These are phyloP conservation scores for Oligia fasciuncula DNA, from an alignment of 2,888 invertebrate genomes.

Conservation along the genomic window DNA sequence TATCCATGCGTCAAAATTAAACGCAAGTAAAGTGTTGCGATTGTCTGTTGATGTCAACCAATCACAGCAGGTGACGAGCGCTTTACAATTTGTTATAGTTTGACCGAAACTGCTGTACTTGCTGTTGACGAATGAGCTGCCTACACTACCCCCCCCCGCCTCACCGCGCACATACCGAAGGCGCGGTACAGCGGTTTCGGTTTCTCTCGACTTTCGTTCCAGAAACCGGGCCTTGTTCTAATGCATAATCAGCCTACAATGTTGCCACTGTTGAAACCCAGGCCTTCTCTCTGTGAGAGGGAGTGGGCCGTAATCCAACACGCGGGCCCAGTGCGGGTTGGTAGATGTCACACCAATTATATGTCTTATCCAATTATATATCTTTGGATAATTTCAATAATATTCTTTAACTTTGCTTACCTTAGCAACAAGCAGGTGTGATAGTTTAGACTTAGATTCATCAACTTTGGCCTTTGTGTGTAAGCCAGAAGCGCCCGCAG, in stretches of 20 bases:
- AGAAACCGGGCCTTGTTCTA: not conserved
- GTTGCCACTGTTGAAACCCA: not conserved
- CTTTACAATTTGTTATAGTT: not conserved
- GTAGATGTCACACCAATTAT: not conserved
- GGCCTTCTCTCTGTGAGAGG: not conserved
- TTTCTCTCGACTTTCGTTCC: not conserved
- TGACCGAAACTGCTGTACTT: not conserved
- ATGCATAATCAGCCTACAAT: not conserved
- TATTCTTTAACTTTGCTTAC: slow-evolving; percentile 69
- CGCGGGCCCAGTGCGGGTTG: not conserved
- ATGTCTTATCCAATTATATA: not conserved
- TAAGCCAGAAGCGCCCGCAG: slow-evolving; percentile 23
- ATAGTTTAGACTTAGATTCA: slow-evolving; percentile 90
- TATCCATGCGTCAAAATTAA: slow-evolving; percentile 3
- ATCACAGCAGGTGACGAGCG: not conserved
- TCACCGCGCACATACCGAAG: not conserved
- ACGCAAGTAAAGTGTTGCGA: not conserved
- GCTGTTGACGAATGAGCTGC: not conserved
- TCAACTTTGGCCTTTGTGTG: slow-evolving; percentile 84
- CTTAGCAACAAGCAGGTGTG: slow-evolving; percentile 86
- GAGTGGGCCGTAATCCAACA: too few relatives aligned
- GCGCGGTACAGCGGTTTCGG: not conserved
- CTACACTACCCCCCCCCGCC: not conserved
- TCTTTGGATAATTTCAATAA: not conserved
- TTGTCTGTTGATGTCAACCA: not conserved